Percentiles rank a stretch among this genome's conserved stretches.
Evolutionary conservation across 2,888 invertebrate genomes (phyloP).

Genomic region (Cepaea hortensis): DNA sequence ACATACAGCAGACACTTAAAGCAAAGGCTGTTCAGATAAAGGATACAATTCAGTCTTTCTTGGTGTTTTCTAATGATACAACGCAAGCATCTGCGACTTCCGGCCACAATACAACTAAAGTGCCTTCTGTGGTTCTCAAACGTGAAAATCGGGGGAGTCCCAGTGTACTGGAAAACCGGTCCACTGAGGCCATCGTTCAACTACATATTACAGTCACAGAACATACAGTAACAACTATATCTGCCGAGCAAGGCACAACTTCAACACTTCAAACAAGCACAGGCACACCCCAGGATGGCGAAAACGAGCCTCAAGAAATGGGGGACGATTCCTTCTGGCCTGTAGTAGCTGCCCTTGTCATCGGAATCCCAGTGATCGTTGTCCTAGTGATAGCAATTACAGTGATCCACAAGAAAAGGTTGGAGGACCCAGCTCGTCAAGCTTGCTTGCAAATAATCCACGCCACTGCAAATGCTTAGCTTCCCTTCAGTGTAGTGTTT

Average conservation of each 20-base stretch:
- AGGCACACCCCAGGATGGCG: background rate
- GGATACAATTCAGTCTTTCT: background rate
- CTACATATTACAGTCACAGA: background rate
- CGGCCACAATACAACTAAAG: background rate
- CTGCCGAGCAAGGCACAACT: background rate
- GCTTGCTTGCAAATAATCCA: background rate
- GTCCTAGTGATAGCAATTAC: constrained; percentile 58
- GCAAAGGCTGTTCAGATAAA: no score
- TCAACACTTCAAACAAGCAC: background rate
- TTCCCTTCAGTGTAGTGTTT: background rate
- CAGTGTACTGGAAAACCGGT: background rate
- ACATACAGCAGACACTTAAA: background rate
- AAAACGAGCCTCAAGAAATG: background rate
- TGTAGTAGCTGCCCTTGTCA: constrained; percentile 56
- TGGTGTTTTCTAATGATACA: background rate
- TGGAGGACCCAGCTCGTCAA: constrained; percentile 35
- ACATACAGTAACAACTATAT: background rate
- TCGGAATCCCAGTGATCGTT: constrained; percentile 58
- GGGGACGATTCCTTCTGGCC: constrained; percentile 56
- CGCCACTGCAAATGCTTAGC: background rate
- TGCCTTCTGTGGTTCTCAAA: background rate
- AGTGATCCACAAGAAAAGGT: constrained; percentile 56
- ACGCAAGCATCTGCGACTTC: background rate
- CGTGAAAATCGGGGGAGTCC: background rate
- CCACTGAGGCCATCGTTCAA: background rate